Evolutionary conservation across 2,797 vertebrate species (phyloP), one percentile per base, ranked within the genome.

Genomic region (Poecilia picta): DNA sequence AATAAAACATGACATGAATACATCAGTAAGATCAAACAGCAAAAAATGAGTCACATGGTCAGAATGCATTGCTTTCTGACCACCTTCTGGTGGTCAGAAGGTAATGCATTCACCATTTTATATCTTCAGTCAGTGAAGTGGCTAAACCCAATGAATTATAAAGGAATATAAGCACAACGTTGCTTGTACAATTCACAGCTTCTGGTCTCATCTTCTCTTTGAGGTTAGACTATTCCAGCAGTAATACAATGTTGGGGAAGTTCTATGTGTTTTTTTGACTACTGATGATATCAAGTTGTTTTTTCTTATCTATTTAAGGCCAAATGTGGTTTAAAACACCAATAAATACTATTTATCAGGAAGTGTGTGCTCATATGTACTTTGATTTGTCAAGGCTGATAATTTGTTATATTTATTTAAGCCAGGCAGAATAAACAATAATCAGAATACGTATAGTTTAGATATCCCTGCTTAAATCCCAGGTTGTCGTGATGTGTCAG

Each of bases 1-100:
- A 62, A 77, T 71, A 47, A 73, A 84, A 82, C 68, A 41, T n/a
- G 68, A 71, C 68, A 71, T 25, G 68, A 43, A n/a, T 28, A 71
- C 13, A 43, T 71, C 39, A 71, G 39, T 10, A 15, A 41, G 39
- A 13, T 70, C 10, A 71, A 43, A 41, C 25, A 41, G 13, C 20
- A 33, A 31, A 62, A 62, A 62, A 28, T 13, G 39, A 71, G 68
- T 15, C 39, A 1, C 25, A 28, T 71, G 39, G n/a, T n/a, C n/a
- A n/a, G n/a, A n/a, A n/a, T n/a, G n/a, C n/a, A n/a, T n/a, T n/a
- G n/a, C n/a, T n/a, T n/a, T n/a, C n/a, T n/a, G n/a, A n/a, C n/a
- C n/a, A n/a, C n/a, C n/a, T 7, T 16, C 23, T 62, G 31, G 31
- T 62, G 5, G 59, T 62, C 31, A 16, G 25, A 62, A 33, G 15